Evolutionary conservation across 2,888 invertebrate species (phyloP).

Genomic region (Meganola albula): DNA sequence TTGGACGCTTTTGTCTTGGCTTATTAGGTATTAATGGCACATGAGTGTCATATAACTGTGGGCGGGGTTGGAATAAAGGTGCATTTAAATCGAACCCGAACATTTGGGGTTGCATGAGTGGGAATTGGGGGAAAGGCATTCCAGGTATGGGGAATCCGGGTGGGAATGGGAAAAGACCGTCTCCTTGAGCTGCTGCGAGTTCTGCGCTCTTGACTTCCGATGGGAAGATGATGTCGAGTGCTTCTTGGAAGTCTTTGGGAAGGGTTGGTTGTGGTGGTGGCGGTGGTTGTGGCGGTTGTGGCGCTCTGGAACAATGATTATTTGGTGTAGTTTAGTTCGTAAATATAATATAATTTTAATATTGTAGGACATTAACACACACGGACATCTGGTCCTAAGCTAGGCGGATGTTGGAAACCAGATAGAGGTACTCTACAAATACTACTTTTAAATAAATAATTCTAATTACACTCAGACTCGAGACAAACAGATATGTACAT

Average conservation of each 20-base stretch:
- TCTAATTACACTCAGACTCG: too few species aligned
- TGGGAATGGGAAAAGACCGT: constrained; percentile 25
- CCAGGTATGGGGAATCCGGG: constrained; percentile 33
- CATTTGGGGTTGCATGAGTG: constrained; percentile 44
- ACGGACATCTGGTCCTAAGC: too few species aligned
- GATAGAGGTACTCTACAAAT: too few species aligned
- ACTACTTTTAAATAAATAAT: too few species aligned
- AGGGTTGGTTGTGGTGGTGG: constrained; percentile 38
- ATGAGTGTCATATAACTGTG: constrained; percentile 61
- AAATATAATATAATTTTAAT: too few species aligned
- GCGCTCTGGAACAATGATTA: constrained; percentile 1
- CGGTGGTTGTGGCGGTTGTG: background rate
- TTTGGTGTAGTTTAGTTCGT: too few species aligned
- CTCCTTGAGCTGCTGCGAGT: constrained; percentile 23
- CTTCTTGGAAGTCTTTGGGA: constrained; percentile 82
- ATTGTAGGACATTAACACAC: too few species aligned
- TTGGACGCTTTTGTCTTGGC: constrained; percentile 20
- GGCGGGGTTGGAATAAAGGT: constrained; percentile 42
- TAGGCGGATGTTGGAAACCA: too few species aligned
- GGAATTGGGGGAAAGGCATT: constrained; percentile 37
- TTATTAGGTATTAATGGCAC: constrained; percentile 49
- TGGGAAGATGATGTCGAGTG: constrained; percentile 82
- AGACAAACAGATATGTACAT: too few species aligned
- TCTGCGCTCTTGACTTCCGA: constrained; percentile 43
- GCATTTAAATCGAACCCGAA: constrained; percentile 59